Evolutionary conservation across 2,113 vertebrate species (phyloP), one percentile per base, ranked within the genome.

Genomic region (Grallaria varia): DNA sequence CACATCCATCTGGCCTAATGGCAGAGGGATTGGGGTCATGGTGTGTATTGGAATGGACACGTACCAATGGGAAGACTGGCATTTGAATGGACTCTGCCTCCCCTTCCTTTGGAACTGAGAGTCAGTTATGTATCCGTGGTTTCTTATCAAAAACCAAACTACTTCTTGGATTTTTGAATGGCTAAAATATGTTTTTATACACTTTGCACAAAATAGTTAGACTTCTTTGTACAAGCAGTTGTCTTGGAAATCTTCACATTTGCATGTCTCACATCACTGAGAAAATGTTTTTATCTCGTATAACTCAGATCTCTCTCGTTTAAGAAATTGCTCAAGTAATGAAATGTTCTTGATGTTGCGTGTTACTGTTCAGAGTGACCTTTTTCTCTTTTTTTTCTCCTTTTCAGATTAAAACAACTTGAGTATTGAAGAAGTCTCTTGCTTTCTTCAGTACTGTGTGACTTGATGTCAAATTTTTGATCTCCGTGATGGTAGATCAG

Each of bases 371-470:
- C 10, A 59, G 4, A 66, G 52, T 97, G n/a, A 97, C 50, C 28
- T 49, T 44, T 71, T 84, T 62, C 31, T 49, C n/a, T 66, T 84
- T 90, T 66, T 79, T 71, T 68, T 69, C 44, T 78, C 13, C 66
- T 39, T 91, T 94, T 64, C 60, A 98, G 98, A 86, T 95, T 98
- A 85, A 98, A 98, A 89, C 67, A 95, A 49, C 96, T 98, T 96
- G 97, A 35, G 79, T 96, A 42, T 84, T 93, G 87, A 98, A 96
- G 90, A 93, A 64, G 53, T 95, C 30, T 66, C 56, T 72, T 91
- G 55, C 13, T 12, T 85, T 73, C 76, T 69, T 74, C 52, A 37
- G 73, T 59, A 42, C 60, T 28, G 13, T 85, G 55, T 77, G 73
- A 80, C 74, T 79, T 55, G 33, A 37, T 66, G 25, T 87, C 64